Evolutionary conservation across 2,113 vertebrate genomes (phyloP).

Genomic region (Urocolius indicus): DNA sequence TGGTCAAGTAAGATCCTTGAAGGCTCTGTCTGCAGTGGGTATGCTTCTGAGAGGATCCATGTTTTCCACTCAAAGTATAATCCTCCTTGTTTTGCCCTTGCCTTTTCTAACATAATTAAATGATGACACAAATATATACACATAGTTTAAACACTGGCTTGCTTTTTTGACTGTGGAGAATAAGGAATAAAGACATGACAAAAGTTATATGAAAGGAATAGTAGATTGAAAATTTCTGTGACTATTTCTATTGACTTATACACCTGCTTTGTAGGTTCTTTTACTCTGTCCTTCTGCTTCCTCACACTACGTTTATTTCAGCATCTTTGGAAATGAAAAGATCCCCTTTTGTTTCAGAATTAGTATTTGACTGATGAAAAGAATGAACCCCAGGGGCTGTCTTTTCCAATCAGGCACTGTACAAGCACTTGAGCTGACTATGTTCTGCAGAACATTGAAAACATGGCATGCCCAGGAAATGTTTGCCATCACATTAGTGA

Average conservation of each 20-base stretch:
- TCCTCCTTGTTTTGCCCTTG: background rate
- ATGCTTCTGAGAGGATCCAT: background rate
- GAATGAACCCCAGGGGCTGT: constrained; percentile 63
- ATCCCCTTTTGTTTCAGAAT: constrained; percentile 47
- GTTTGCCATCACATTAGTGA: constrained; percentile 76
- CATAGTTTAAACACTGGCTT: background rate
- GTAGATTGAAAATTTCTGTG: background rate
- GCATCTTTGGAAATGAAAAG: constrained; percentile 52
- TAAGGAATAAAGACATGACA: background rate
- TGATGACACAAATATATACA: background rate
- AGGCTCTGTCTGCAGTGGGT: background rate
- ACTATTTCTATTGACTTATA: background rate
- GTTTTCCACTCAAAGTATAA: background rate
- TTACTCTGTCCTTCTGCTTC: constrained; percentile 3
- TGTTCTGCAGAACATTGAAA: constrained; percentile 62
- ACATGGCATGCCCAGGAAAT: constrained; percentile 72
- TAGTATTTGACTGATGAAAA: constrained; percentile 58
- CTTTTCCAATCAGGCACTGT: constrained; percentile 65
- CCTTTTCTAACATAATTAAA: background rate
- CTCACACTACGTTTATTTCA: constrained; percentile 33
- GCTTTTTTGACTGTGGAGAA: background rate
- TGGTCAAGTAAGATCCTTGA: background rate
- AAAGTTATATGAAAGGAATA: background rate
- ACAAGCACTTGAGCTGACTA: constrained; percentile 56
- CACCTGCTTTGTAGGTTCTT: constrained; percentile 25